Evolutionary conservation across 2,888 invertebrate species (phyloP).

Genomic region (Noctua pronuba): DNA sequence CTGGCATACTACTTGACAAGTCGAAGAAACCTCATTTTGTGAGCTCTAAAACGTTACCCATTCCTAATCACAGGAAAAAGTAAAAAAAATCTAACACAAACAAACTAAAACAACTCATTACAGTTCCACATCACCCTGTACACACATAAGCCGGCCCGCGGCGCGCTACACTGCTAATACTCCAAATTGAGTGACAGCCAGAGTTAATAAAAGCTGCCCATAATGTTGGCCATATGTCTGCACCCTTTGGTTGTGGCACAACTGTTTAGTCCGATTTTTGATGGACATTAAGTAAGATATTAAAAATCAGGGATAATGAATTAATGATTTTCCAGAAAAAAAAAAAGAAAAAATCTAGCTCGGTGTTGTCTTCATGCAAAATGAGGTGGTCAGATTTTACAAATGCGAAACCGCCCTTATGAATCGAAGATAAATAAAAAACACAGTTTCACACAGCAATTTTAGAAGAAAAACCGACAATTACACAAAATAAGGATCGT

Average conservation of each 20-base stretch:
- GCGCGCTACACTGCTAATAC: slow-evolving; percentile 82
- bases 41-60: no score
- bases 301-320: slow-evolving; percentile 4
- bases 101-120: neutral
- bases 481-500: neutral
- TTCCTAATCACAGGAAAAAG: neutral
- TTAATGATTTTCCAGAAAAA: neutral
- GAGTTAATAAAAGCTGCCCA: slow-evolving; percentile 86
- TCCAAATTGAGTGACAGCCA: slow-evolving; percentile 87
- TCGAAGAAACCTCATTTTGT: no score
- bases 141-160: slow-evolving; percentile 72
- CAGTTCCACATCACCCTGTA: slow-evolving; percentile 72
- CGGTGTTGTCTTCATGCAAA: neutral
- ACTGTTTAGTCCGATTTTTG: slow-evolving; percentile 70
- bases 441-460: neutral
- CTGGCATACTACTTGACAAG: no score
- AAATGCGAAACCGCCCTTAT: neutral
- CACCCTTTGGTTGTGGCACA: slow-evolving; percentile 75
- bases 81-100: neutral
- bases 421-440: neutral
- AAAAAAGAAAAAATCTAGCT: neutral
- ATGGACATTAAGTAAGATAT: slow-evolving; percentile 60
- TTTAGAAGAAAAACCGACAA: no score
- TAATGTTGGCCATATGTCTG: slow-evolving; percentile 87
- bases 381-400: no score